A percentile compares a stretch with the other conserved stretches of the same genome.
phyloP scores from a whole-genome alignment of 2,797 vertebrate species.

The Melopsittacus undulatus region DNA sequence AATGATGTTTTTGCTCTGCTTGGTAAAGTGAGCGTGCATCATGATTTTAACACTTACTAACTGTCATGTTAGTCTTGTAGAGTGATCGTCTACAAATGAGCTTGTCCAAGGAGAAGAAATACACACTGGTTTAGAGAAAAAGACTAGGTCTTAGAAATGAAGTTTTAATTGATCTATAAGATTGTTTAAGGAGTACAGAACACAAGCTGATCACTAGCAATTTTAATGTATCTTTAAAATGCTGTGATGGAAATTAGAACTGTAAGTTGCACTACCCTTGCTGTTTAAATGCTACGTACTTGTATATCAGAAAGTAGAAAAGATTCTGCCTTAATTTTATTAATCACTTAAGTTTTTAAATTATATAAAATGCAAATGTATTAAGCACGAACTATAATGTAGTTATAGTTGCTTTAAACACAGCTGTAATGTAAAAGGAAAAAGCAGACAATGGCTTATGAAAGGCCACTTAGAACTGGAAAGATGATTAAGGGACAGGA shows the following conservation, averaged over 20 bases:
- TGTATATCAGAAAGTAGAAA: neutral
- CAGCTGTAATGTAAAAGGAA: neutral
- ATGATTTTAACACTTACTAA: neutral
- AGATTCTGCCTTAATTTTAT: neutral
- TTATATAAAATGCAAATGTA: neutral
- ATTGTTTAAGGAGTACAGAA: neutral
- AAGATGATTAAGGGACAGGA: neutral
- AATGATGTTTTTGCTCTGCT: conserved; percentile 90
- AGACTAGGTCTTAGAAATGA: neutral
- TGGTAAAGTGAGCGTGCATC: conserved; percentile 88
- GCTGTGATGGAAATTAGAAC: neutral
- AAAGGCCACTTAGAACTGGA: neutral
- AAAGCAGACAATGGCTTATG: neutral
- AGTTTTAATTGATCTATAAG: neutral
- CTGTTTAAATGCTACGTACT: neutral
- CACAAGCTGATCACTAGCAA: neutral
- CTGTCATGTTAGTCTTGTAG: neutral
- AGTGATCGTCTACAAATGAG: neutral
- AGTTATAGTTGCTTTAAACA: neutral
- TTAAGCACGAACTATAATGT: neutral
- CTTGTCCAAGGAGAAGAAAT: neutral
- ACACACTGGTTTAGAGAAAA: neutral
- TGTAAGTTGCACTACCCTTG: neutral
- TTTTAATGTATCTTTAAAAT: neutral
- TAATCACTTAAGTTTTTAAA: neutral